Conservation (phyloP, 2,113 vertebrate genomes). For the Cochlearius cochlearius region DNA sequence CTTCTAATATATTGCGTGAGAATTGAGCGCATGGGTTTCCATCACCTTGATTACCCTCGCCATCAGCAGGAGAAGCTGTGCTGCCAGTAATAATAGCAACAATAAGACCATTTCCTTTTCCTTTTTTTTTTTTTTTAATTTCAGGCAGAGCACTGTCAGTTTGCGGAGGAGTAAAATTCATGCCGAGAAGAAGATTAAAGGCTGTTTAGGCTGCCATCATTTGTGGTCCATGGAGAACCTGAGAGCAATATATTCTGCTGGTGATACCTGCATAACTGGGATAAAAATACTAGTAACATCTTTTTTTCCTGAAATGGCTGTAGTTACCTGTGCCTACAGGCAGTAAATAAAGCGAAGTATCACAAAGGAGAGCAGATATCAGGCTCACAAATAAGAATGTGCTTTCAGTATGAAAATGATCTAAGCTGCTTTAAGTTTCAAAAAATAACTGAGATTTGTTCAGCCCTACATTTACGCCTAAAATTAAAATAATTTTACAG, state of each 20-base stretch:
- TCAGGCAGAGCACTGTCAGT: neutral
- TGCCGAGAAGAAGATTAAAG: neutral
- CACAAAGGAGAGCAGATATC: neutral
- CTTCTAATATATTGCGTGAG: neutral
- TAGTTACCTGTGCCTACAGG: neutral
- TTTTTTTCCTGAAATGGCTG: neutral
- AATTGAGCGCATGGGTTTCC: conserved; percentile 12
- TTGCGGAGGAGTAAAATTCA: neutral
- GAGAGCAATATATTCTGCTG: neutral
- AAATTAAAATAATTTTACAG: neutral
- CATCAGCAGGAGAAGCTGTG: conserved; percentile 3
- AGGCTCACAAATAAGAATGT: neutral
- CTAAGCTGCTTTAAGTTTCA: neutral
- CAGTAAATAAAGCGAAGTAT: neutral
- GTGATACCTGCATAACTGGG: neutral
- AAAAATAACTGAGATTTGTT: neutral
- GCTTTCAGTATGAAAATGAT: neutral
- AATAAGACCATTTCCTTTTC: neutral
- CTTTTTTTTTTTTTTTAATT: neutral
- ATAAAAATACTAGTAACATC: neutral
- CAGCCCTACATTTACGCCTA: neutral
- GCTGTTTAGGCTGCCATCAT: neutral
- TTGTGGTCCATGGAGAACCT: neutral
- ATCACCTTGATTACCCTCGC: conserved; percentile 18
- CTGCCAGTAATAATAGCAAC: neutral